Evolutionary conservation across 2,797 vertebrate species (phyloP).

Genomic region (Linurgus olivaceus): DNA sequence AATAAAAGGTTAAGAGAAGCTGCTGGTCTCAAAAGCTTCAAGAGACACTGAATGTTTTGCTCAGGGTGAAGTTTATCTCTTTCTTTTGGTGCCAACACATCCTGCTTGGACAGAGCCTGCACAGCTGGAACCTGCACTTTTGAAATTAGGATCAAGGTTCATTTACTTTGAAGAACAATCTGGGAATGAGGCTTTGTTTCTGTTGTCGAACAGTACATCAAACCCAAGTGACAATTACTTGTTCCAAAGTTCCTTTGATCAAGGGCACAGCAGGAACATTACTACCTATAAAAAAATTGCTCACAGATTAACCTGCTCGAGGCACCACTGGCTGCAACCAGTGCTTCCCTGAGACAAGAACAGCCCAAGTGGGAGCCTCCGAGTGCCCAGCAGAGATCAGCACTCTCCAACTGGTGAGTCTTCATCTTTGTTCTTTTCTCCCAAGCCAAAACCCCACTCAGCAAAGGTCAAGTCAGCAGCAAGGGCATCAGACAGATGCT

Average conservation of each 20-base stretch:
- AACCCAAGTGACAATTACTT: neutral
- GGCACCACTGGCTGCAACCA: neutral
- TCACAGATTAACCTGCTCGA: neutral
- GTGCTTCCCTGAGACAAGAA: neutral
- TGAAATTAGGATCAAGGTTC: rapidly evolving
- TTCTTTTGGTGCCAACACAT: rapidly evolving
- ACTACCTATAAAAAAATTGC: neutral
- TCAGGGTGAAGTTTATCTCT: neutral
- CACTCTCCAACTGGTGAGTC: rapidly evolving
- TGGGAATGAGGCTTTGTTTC: neutral
- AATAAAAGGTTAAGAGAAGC: neutral
- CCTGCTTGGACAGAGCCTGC: neutral
- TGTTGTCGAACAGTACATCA: neutral
- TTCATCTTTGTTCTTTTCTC: neutral
- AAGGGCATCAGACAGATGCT: rapidly evolving
- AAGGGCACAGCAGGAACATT: neutral
- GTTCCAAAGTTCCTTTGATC: neutral
- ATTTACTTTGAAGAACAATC: neutral
- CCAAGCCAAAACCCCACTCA: rapidly evolving
- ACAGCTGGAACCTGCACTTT: neutral
- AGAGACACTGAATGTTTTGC: neutral
- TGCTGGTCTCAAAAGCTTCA: neutral
- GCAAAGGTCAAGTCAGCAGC: neutral
- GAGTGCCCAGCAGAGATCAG: rapidly evolving
- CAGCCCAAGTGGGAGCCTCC: rapidly evolving